A percentile compares a stretch with the other conserved stretches of the same genome.
Conservation (phyloP, 2,888 invertebrate species). For the Hypercompe scribonia region DNA sequence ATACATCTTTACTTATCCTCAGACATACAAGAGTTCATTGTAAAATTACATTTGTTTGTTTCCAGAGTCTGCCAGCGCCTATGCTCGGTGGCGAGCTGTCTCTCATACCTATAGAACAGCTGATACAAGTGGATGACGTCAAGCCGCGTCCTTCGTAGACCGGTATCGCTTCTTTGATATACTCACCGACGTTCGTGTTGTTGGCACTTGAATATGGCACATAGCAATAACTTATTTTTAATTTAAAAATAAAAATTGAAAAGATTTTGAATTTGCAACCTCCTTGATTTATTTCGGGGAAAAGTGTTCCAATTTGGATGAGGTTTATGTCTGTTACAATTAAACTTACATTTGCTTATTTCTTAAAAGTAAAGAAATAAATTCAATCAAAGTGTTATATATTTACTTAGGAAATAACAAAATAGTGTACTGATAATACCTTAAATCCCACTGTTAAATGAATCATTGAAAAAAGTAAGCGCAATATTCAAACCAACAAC, state of each 20-base stretch:
- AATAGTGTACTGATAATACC: neutral
- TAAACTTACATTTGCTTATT: neutral
- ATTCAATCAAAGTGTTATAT: neutral
- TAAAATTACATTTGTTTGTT: slow-evolving; percentile 6
- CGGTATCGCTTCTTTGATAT: slow-evolving; percentile 35
- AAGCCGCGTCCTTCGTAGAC: slow-evolving; percentile 69
- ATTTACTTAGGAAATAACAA: too few species aligned
- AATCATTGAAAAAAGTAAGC: neutral
- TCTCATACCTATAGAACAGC: slow-evolving; percentile 94
- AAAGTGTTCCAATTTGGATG: neutral
- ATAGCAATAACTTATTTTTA: neutral
- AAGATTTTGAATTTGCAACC: neutral
- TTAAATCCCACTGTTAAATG: neutral
- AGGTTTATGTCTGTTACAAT: neutral
- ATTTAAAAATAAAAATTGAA: too few species aligned
- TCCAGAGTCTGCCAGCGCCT: slow-evolving; percentile 87
- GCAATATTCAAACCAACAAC: slow-evolving; percentile 19
- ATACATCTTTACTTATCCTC: too few species aligned
- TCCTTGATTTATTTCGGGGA: neutral
- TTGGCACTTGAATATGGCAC: slow-evolving; percentile 15
- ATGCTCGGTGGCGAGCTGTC: slow-evolving; percentile 94
- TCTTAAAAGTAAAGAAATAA: neutral
- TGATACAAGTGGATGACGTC: slow-evolving; percentile 91
- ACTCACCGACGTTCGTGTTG: slow-evolving; percentile 7
- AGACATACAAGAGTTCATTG: too few species aligned